Evolutionary conservation across 2,797 vertebrate species (phyloP).

Genomic region (Acridotheres tristis): DNA sequence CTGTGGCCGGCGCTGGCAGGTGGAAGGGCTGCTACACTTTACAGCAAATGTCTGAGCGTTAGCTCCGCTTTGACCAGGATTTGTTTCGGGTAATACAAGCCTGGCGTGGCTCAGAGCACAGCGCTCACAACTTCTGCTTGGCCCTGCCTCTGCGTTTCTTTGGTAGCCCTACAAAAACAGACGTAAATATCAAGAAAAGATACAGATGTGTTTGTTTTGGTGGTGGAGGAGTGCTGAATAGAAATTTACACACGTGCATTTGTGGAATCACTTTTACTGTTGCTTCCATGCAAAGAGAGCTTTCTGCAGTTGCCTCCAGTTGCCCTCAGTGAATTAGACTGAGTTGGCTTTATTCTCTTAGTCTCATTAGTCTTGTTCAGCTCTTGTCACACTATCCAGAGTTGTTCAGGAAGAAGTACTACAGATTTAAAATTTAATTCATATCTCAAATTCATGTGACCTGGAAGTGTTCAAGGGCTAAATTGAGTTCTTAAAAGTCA

Average conservation of each 20-base stretch:
- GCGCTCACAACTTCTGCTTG: not conserved
- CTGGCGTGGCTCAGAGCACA: not conserved
- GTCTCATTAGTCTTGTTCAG: not conserved
- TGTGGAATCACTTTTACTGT: not conserved
- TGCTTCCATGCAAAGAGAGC: not conserved
- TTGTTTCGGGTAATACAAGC: conserved; percentile 31
- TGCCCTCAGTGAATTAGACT: not conserved
- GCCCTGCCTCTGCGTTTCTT: not conserved
- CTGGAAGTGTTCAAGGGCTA: not conserved
- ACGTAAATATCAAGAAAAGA: not conserved
- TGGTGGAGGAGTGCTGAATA: not conserved
- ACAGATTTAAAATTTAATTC: not conserved
- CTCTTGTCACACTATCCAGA: not conserved
- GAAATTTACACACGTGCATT: not conserved
- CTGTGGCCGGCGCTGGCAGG: conserved; percentile 81
- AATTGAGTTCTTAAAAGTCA: not conserved
- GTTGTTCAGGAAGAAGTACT: not conserved
- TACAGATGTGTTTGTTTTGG: not conserved
- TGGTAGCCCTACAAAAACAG: not conserved
- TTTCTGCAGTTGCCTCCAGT: not conserved
- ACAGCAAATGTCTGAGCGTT: conserved; percentile 66
- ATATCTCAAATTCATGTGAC: not conserved
- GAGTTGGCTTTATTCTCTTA: not conserved
- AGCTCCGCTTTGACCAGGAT: conserved; percentile 26
- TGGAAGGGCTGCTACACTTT: conserved; percentile 67